These are phyloP conservation scores for Psettodes erumei DNA, from an alignment of 2,113 vertebrate genomes.

Conservation along the genomic window DNA sequence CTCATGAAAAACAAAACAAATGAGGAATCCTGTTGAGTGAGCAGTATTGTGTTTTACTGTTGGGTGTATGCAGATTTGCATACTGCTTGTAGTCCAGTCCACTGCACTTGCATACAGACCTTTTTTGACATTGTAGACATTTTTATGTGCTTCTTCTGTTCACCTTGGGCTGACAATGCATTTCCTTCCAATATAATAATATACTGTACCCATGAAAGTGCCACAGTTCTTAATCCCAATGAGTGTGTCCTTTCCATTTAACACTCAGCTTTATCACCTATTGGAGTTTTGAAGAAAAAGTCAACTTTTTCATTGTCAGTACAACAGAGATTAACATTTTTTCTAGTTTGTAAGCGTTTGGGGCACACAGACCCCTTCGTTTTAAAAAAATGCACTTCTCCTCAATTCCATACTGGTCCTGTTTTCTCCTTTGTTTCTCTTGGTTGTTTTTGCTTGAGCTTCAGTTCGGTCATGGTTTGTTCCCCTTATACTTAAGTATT, in stretches of 20 bases:
- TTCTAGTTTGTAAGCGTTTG: no score
- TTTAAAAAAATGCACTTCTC: no score
- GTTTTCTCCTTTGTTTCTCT: conserved; percentile 37
- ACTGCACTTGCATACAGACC: neutral
- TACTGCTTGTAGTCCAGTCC: conserved; percentile 3
- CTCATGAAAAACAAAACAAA: conserved; percentile 16
- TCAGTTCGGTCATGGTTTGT: conserved; percentile 45
- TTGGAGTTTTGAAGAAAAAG: no score
- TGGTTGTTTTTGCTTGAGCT: conserved; percentile 29
- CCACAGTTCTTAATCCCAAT: neutral
- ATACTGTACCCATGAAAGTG: neutral
- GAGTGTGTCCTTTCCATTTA: neutral
- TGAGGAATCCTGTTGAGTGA: conserved; percentile 25
- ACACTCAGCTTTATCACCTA: neutral
- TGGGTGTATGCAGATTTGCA: conserved; percentile 26
- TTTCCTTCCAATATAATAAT: neutral
- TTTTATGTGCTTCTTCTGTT: neutral
- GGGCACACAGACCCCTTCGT: no score
- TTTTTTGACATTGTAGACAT: conserved; percentile 2
- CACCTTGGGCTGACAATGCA: neutral
- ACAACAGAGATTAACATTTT: no score
- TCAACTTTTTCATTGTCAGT: no score
- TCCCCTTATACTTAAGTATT: conserved; percentile 35
- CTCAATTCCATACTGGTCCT: neutral
- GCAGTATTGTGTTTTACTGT: conserved; percentile 19